phyloP scores from a whole-genome alignment of 1,140 invertebrate genomes.

The Leptestheria dahalacensis region DNA sequence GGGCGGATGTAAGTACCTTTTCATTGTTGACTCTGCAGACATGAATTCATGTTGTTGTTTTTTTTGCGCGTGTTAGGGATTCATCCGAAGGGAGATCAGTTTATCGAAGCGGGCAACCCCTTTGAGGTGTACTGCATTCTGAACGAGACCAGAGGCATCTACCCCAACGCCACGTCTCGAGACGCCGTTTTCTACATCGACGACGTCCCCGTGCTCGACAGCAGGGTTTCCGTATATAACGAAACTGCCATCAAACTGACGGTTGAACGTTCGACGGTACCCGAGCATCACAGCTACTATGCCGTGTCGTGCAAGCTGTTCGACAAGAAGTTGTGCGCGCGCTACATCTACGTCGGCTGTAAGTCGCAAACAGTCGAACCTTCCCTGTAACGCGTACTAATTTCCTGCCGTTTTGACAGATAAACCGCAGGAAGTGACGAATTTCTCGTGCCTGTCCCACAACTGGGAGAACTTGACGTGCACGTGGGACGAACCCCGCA shows the following conservation, averaged over 20 bases:
- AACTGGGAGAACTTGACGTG: conserved; percentile 22
- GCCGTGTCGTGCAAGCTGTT: background rate
- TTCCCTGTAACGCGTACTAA: too few relatives aligned
- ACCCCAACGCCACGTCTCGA: conserved; percentile 31
- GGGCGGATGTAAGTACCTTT: background rate
- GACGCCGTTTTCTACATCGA: conserved; percentile 31
- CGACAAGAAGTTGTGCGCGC: background rate
- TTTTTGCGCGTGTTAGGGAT: too few relatives aligned
- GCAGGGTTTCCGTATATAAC: conserved; percentile 29
- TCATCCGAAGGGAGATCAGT: conserved; percentile 34
- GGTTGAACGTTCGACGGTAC: conserved; percentile 29
- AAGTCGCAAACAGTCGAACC: too few relatives aligned
- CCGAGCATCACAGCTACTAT: conserved; percentile 30
- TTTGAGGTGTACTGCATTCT: conserved; percentile 34
- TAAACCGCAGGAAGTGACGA: conserved; percentile 17
- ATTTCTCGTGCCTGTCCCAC: conserved; percentile 21
- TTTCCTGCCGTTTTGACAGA: too few relatives aligned
- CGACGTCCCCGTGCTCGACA: conserved; percentile 26
- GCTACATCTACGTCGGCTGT: conserved; percentile 7
- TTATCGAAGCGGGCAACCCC: conserved; percentile 31
- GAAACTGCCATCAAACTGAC: conserved; percentile 32
- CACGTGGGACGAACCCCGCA: conserved; percentile 19
- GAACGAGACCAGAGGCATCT: conserved; percentile 26
- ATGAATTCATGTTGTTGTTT: too few relatives aligned
- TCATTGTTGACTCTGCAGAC: too few relatives aligned